phyloP scores from a whole-genome alignment of 2,888 invertebrate genomes.

The Tanypteryx hageni region DNA sequence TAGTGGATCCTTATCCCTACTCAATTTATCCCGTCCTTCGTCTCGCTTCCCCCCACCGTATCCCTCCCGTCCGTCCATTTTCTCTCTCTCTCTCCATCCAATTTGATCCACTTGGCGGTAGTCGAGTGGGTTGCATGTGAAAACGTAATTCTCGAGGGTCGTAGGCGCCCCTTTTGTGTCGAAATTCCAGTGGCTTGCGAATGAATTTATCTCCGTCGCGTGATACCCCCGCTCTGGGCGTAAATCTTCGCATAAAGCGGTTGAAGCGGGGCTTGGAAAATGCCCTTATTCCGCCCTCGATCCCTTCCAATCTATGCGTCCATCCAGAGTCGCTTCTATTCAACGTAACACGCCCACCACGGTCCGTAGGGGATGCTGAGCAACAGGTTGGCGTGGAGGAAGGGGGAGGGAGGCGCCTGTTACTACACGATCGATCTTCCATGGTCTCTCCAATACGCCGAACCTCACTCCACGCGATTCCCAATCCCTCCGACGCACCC shows the following conservation, averaged over 20 bases:
- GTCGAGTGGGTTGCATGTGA: no score
- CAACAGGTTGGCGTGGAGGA: no score
- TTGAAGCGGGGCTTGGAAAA: background rate
- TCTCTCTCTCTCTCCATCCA: background rate
- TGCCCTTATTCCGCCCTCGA: background rate
- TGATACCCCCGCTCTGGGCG: background rate
- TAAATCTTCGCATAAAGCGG: background rate
- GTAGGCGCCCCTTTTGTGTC: background rate
- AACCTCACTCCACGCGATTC: background rate
- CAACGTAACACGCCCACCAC: no score
- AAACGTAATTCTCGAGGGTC: no score
- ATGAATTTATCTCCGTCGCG: background rate
- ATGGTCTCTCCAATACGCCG: background rate
- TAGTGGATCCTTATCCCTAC: background rate
- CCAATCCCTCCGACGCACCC: background rate
- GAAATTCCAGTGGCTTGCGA: background rate
- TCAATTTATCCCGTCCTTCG: constrained; percentile 7
- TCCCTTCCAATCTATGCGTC: background rate
- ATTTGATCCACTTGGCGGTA: no score
- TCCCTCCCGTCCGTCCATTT: background rate
- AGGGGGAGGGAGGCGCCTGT: background rate
- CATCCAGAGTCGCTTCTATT: background rate
- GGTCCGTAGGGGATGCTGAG: no score
- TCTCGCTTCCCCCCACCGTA: background rate
- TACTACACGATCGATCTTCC: background rate